Conservation (phyloP, 2,888 invertebrate species). For the Bibio marci region DNA sequence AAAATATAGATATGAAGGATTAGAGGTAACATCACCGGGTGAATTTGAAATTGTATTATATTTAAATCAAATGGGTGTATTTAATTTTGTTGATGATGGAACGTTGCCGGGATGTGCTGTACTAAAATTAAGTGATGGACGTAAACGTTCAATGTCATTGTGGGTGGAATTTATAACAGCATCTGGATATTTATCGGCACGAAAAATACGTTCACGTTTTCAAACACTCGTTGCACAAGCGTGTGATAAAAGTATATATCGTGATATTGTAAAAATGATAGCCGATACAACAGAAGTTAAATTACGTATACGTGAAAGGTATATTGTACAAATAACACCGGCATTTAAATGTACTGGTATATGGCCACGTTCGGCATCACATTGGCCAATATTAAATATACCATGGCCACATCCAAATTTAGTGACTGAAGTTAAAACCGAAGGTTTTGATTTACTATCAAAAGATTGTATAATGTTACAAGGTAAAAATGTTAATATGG, state of each 20-base stretch:
- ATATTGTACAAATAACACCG: slow-evolving; percentile 87
- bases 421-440: slow-evolving; percentile 85
- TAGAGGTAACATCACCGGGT: slow-evolving; percentile 81
- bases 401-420: slow-evolving; percentile 90
- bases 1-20: slow-evolving; percentile 56
- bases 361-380: slow-evolving; percentile 87
- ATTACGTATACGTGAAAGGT: slow-evolving; percentile 74
- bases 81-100: slow-evolving; percentile 95
- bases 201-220: slow-evolving; percentile 87
- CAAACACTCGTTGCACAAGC: slow-evolving; percentile 81
- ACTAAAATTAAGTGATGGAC: slow-evolving; percentile 83
- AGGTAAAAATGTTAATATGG: slow-evolving; percentile 79
- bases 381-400: slow-evolving; percentile 83
- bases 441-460: slow-evolving; percentile 86
- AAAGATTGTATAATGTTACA: slow-evolving; percentile 74
- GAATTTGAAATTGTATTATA: slow-evolving; percentile 93
- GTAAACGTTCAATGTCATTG: slow-evolving; percentile 91
- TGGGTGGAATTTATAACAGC: slow-evolving; percentile 98
- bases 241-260: slow-evolving; percentile 84
- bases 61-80: slow-evolving; percentile 96
- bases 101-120: slow-evolving; percentile 86
- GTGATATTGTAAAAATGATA: slow-evolving; percentile 89
- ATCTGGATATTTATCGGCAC: slow-evolving; percentile 85
- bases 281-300: slow-evolving; percentile 91
- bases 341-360: slow-evolving; percentile 88